A percentile compares a stretch with the other conserved stretches of the same genome.
phyloP scores from a whole-genome alignment of 2,113 vertebrate species.

The Genyomyrus donnyi region DNA sequence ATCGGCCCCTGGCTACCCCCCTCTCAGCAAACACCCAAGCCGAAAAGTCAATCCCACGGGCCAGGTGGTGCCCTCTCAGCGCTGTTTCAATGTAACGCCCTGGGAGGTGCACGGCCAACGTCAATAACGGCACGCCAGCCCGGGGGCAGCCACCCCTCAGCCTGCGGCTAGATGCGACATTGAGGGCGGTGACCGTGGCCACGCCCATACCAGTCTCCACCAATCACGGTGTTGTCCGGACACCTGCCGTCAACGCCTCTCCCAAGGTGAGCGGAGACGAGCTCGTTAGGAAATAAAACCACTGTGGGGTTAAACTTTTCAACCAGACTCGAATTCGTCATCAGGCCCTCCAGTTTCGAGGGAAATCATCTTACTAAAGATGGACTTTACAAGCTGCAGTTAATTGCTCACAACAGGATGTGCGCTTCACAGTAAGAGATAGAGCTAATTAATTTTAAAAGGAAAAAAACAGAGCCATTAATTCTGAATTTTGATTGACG shows the following conservation, averaged over 20 bases:
- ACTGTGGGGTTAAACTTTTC: background rate
- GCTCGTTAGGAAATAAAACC: background rate
- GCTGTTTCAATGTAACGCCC: background rate
- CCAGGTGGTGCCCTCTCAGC: background rate
- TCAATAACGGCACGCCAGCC: background rate
- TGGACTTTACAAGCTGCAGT: background rate
- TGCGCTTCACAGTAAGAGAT: background rate
- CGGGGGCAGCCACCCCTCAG: background rate
- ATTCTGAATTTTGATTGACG: constrained; percentile 10
- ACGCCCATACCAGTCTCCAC: background rate
- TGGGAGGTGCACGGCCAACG: background rate
- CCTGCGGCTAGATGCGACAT: background rate
- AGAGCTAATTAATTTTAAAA: background rate
- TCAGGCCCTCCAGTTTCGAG: background rate
- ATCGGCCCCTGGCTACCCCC: background rate
- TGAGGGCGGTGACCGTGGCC: background rate
- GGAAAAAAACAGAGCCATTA: background rate
- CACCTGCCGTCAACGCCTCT: background rate
- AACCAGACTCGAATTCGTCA: background rate
- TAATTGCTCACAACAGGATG: constrained; percentile 5
- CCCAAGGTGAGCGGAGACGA: background rate
- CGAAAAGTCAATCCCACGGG: background rate
- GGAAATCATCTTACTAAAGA: constrained; percentile 8
- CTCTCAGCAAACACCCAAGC: background rate
- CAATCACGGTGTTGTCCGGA: background rate